A percentile compares a stretch with the other conserved stretches of the same genome.
Conservation (phyloP, 1,140 invertebrate genomes). For the Cylas formicarius region DNA sequence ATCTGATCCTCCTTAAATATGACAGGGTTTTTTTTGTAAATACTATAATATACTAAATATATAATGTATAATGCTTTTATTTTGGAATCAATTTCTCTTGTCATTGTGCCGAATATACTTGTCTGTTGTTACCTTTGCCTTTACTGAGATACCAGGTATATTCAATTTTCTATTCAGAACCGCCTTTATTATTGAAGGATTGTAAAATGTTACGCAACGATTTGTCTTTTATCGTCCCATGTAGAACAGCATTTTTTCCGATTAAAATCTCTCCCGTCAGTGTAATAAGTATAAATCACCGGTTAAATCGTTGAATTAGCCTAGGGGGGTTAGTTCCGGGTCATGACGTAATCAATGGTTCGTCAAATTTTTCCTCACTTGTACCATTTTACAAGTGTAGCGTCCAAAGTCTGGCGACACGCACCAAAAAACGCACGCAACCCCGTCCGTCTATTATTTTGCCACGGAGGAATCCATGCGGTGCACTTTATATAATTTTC, state of each 20-base stretch:
- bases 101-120: no score
- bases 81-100: no score
- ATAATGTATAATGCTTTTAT: no score
- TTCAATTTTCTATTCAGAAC: no score
- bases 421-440: conserved; percentile 10
- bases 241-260: conserved; percentile 18
- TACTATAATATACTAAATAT: no score
- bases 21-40: no score
- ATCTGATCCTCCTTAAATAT: no score
- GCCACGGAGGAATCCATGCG: conserved; percentile 13
- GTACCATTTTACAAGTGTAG: conserved; percentile 21
- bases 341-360: conserved; percentile 20
- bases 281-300: conserved; percentile 24
- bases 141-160: no score
- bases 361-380: conserved; percentile 25
- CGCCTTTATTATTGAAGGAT: no score
- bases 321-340: conserved; percentile 17
- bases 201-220: no score
- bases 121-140: no score
- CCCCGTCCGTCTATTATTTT: neutral
- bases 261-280: conserved; percentile 14
- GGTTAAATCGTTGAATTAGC: conserved; percentile 17
- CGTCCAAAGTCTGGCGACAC: conserved; percentile 9
- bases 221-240: no score
- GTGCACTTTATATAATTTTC: conserved; percentile 18